These are phyloP conservation scores for Trachurus trachurus DNA, from an alignment of 2,797 vertebrate genomes.

Conservation along the genomic window DNA sequence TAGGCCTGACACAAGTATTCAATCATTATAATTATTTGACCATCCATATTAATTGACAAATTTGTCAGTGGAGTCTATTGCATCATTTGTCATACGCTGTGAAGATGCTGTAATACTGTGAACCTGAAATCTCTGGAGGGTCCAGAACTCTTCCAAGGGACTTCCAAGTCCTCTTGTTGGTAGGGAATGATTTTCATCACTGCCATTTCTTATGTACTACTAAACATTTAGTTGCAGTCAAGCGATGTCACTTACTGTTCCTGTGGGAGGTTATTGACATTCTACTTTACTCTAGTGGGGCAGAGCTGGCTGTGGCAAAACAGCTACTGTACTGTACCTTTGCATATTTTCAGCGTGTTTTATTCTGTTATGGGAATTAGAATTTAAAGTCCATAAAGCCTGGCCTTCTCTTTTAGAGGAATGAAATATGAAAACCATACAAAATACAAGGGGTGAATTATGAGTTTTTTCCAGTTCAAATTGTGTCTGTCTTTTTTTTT, in stretches of 20 bases:
- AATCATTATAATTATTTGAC: constrained; percentile 78
- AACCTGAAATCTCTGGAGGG: constrained; percentile 30
- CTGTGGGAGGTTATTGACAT: constrained; percentile 66
- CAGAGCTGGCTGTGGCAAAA: constrained; percentile 43
- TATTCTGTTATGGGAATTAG: constrained; percentile 24
- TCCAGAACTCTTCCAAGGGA: constrained; percentile 50
- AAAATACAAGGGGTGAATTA: constrained; percentile 45
- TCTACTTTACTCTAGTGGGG: constrained; percentile 37
- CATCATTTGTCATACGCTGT: constrained; percentile 56
- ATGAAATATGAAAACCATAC: constrained; percentile 46
- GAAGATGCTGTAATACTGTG: constrained; percentile 59
- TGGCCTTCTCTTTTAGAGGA: constrained; percentile 33
- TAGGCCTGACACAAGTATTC: constrained; percentile 53
- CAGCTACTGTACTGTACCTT: constrained; percentile 31
- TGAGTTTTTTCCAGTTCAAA: constrained; percentile 49
- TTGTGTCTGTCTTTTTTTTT: constrained; percentile 22
- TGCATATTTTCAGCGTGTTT: constrained; percentile 43
- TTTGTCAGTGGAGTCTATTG: constrained; percentile 66
- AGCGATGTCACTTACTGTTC: constrained; percentile 60
- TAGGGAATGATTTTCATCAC: constrained; percentile 77
- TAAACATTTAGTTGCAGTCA: constrained; percentile 73
- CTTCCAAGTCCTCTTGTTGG: constrained; percentile 73
- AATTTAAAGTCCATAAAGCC: constrained; percentile 53
- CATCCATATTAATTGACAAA: constrained; percentile 74
- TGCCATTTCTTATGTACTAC: constrained; percentile 80